Evolutionary conservation across 1,140 invertebrate genomes (phyloP), one percentile per base, ranked within the genome.

Genomic region (Drosophila ercepeae): DNA sequence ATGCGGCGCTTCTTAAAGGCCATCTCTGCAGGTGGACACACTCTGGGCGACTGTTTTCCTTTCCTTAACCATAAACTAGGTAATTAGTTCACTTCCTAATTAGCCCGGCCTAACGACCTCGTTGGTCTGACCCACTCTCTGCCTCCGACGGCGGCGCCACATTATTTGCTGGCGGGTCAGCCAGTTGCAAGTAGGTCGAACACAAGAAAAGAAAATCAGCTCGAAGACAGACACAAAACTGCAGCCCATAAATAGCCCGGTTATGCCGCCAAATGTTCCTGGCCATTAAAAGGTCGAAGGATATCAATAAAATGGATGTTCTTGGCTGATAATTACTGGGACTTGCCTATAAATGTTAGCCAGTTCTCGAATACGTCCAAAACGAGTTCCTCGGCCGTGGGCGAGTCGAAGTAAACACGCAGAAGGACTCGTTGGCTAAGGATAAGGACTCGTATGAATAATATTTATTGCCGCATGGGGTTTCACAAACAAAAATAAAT

Each of bases 241-340:
- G 78, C 95, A 95, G 4, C 94, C 95, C 36, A 94, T 92, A 86
- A 94, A 94, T 36, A 95, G 82, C n/a, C 94, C 93, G 0, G 95
- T 88, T 4, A 95, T 91, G 16, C 94, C 94, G 0, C 94, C 94
- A 58, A 95, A 94, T 18, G 93, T 93, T 41, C 94, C 95, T 95
- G 90, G 21, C 13, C n/a, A 39, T 53, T 44, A 44, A 14, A 14
- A 23, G 11, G 29, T 53, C 3, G 2, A 48, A 32, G 29, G 29
- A 9, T 11, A 19, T 7, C 14, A 18, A 11, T 54, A 3, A 49
- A 39, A 16, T 58, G 41, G 45, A 39, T 39, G 18, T 14, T 8
- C 21, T 16, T 64, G 42, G 32, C 57, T 18, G 59, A 51, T 65
- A 32, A 50, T 74, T 65, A 65, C 23, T 13, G n/a, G 1, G 1